Percentiles rank a stretch among this genome's conserved stretches.
phyloP scores from a whole-genome alignment of 2,113 vertebrate genomes.

The Myotis brandtii region DNA sequence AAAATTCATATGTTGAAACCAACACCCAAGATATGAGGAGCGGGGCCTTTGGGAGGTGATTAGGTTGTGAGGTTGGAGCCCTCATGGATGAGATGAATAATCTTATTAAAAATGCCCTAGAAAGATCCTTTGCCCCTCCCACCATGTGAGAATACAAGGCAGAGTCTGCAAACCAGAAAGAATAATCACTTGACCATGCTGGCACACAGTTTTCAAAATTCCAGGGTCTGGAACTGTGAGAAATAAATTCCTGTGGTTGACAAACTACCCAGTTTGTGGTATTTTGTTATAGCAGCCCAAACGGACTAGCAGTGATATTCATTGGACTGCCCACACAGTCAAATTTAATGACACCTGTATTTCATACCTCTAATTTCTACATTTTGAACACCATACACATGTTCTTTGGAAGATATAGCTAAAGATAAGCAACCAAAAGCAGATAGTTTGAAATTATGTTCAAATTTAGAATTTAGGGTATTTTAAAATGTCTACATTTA shows the following conservation, averaged over 20 bases:
- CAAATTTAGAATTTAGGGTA: neutral
- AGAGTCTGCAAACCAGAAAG: neutral
- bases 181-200: neutral
- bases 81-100: neutral
- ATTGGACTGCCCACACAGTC: neutral
- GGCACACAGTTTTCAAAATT: neutral
- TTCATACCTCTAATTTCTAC: neutral
- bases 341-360: neutral
- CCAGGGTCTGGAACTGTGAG: neutral
- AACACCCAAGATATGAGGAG: neutral
- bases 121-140: neutral
- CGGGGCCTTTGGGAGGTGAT: neutral
- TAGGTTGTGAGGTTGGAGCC: neutral
- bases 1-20: neutral
- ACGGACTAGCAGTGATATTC: neutral
- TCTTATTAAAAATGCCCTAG: neutral
- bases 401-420: neutral
- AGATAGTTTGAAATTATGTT: conserved; percentile 27
- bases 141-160: neutral
- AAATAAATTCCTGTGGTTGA: neutral
- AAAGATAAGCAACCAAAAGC: neutral
- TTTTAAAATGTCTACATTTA: neutral
- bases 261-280: neutral
- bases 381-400: neutral
- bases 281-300: neutral